Conservation (phyloP, 2,113 vertebrate genomes). For the Nyctereutes procyonoides region DNA sequence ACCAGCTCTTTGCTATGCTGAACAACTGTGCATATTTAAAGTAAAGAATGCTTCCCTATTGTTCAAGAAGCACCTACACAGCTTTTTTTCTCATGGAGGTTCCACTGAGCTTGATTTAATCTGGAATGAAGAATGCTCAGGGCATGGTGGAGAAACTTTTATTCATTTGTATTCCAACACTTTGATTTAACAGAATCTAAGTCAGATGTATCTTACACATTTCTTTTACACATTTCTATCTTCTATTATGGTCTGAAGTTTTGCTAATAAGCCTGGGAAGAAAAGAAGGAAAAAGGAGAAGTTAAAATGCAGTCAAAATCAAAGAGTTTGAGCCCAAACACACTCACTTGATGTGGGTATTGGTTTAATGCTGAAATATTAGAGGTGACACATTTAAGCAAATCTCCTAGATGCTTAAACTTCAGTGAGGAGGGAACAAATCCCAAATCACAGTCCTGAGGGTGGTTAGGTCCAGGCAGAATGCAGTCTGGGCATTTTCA, state of each 20-base stretch:
- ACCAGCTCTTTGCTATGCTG: not conserved
- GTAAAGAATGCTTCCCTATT: conserved; percentile 37
- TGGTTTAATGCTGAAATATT: conserved; percentile 31
- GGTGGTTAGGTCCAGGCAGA: not conserved
- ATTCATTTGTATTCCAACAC: conserved; percentile 74
- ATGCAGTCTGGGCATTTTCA: not conserved
- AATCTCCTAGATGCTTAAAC: not conserved
- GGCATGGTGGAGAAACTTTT: conserved; percentile 78
- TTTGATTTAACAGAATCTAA: conserved; percentile 72
- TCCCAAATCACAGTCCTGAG: not conserved
- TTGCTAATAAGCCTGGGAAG: conserved; percentile 64
- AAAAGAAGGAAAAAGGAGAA: not conserved
- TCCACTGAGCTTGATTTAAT: conserved; percentile 56
- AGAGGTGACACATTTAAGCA: conserved; percentile 22
- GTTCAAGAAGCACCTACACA: not conserved
- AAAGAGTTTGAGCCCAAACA: not conserved
- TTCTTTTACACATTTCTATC: conserved; percentile 65
- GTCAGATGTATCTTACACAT: conserved; percentile 56
- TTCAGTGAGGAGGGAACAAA: not conserved
- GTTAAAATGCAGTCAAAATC: not conserved
- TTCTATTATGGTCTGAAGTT: conserved; percentile 59
- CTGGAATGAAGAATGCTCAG: conserved; percentile 77
- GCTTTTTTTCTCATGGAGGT: conserved; percentile 14
- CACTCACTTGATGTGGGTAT: not conserved
- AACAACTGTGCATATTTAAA: conserved; percentile 37